Base-by-base conservation (phyloP, 2,888 invertebrate genomes). In the Rapana venosa region DNA sequence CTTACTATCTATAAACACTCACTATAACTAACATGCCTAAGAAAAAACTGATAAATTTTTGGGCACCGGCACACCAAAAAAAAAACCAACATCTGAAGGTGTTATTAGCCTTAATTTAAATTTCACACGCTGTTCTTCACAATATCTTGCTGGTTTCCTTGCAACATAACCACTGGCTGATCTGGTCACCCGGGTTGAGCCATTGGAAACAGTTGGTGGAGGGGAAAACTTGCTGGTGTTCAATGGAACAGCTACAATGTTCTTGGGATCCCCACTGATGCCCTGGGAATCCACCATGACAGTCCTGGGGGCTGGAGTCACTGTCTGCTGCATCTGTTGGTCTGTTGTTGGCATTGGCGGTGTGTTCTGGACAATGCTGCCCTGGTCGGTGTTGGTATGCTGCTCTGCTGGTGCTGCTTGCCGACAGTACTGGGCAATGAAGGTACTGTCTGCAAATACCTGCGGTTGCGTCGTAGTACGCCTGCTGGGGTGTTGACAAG, bases 401-500 rank as follows among this genome's bases (percentile, higher is more conserved):
- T 66, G 66, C 22, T 66, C 66, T 11, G 22, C 15, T 66, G 66
- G 66, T 22, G 66, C 22, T 66, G 66, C 22, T 66, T 17, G 66
- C 22, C 22, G 66, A 15, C 66, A 20, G 58, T 13, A 13, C 8
- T 58, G 11, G 58, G 58, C 58, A 58, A 58, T 70, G 70, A 17
- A 15, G 77, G n/a, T 13, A 47, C 77, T 79, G n/a, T 6, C 35
- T 66, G 35, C 56, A 77, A 79, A 20, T 77, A 20, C 47, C 79
- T 88, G n/a, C 88, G 88, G 79, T 58, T 47, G 1, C 36, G n/a
- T 22, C 47, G 77, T 17, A 61, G 26, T 30, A 30, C 32, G 74
- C 89, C 81, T 61, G 85, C 87, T 84, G 77, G 77, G 84, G 87
- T 79, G 66, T 56, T 47, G 66, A 89, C 56, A 88, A 91, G 90